Evolutionary conservation across 2,113 vertebrate genomes (phyloP).

Genomic region (Chaetodon auriga): DNA sequence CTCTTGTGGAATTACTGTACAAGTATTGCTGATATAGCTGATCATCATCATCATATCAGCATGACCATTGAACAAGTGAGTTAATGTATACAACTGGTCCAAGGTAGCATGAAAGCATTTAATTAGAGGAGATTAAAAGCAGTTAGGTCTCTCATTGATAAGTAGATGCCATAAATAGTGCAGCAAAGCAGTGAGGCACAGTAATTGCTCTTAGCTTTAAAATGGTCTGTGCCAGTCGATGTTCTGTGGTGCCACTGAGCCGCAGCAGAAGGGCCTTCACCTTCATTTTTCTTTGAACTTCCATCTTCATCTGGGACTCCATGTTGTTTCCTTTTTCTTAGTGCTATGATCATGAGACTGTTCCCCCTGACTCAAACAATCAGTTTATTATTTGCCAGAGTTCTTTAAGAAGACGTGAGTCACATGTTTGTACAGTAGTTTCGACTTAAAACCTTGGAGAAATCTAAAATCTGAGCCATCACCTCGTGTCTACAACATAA

Average conservation of each 20-base stretch:
- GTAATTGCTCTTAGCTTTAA: neutral
- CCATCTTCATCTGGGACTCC: slow-evolving; percentile 38
- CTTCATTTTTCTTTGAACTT: slow-evolving; percentile 41
- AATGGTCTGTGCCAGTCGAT: neutral
- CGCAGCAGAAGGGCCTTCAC: slow-evolving; percentile 6
- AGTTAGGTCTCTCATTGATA: slow-evolving; percentile 5
- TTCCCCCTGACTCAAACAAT: slow-evolving; percentile 41
- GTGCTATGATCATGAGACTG: slow-evolving; percentile 46
- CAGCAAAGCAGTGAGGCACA: neutral
- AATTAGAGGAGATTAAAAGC: slow-evolving; percentile 9
- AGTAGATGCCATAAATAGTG: neutral
- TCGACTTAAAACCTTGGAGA: slow-evolving; percentile 7
- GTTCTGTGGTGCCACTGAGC: slow-evolving; percentile 22
- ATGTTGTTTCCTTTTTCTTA: neutral
- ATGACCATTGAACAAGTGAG: neutral
- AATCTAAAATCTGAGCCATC: neutral
- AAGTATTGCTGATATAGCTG: neutral
- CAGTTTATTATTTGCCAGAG: neutral
- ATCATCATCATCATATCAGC: too few relatives aligned
- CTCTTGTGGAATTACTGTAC: neutral
- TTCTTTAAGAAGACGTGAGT: neutral
- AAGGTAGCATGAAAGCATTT: neutral
- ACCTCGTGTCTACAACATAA: neutral
- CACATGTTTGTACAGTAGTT: slow-evolving; percentile 21
- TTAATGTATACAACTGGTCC: neutral